phyloP scores from a whole-genome alignment of 2,797 vertebrate species.

The Sebastes minor region DNA sequence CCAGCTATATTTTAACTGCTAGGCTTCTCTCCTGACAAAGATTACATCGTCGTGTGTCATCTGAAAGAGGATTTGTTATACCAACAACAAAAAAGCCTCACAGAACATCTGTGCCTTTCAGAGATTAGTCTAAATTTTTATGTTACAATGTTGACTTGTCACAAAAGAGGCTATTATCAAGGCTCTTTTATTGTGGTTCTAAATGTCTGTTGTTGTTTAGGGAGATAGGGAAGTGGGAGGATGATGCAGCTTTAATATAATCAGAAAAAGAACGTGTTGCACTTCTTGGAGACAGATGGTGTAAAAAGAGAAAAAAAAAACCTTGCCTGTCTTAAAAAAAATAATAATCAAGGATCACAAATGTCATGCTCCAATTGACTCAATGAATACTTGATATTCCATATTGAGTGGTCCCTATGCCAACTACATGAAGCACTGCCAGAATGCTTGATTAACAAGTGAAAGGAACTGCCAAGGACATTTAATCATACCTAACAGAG shows the following conservation, averaged over 20 bases:
- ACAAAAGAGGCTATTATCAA: constrained; percentile 35
- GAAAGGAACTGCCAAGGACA: constrained; percentile 15
- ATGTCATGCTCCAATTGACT: not conserved
- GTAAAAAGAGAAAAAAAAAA: not conserved
- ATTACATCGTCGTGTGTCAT: not conserved
- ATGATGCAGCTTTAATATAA: constrained; percentile 20
- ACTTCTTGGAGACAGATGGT: not conserved
- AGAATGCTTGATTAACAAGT: constrained; percentile 20
- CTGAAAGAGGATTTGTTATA: constrained; percentile 32
- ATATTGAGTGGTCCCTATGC: not conserved
- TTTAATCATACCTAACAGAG: constrained; percentile 35
- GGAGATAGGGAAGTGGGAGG: not conserved
- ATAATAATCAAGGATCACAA: not conserved
- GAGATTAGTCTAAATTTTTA: constrained; percentile 45
- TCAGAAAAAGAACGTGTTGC: not conserved
- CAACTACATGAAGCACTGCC: constrained; percentile 9
- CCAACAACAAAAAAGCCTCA: constrained; percentile 34
- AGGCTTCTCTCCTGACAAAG: not conserved
- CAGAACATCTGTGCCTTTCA: constrained; percentile 50
- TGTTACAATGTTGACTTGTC: constrained; percentile 21
- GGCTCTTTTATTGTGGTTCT: constrained; percentile 26
- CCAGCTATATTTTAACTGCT: not conserved
- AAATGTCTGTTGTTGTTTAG: constrained; percentile 40
- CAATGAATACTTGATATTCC: constrained; percentile 14
- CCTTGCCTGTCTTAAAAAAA: not conserved